These are phyloP conservation scores for Abscondita cerata DNA, from an alignment of 2,888 invertebrate species.

Conservation along the genomic window DNA sequence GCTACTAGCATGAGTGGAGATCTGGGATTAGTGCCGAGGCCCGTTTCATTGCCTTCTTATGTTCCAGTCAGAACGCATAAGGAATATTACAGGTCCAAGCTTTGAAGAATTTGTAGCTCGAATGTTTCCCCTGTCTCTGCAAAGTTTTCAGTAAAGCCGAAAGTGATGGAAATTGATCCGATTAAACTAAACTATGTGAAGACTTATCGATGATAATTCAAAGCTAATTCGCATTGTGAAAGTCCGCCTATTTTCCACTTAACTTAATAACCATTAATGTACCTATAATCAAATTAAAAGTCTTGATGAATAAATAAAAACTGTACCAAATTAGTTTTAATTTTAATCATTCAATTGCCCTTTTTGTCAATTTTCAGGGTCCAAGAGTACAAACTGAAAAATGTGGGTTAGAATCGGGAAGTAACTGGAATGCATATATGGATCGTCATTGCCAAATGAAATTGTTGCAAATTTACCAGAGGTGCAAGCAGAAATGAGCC, in stretches of 20 bases:
- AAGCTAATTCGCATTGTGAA: no score
- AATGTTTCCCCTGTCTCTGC: conserved; percentile 4
- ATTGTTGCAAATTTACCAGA: conserved; percentile 67
- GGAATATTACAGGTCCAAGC: conserved; percentile 48
- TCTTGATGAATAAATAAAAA: no score
- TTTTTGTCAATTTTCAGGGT: no score
- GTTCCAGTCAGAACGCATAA: conserved; percentile 48
- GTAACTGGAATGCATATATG: conserved; percentile 69
- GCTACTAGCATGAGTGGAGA: conserved; percentile 69
- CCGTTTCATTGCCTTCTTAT: conserved; percentile 46
- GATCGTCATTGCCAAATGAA: conserved; percentile 51
- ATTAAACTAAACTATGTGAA: no score
- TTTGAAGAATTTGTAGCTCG: conserved; percentile 41
- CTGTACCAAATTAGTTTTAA: no score
- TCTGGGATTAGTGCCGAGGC: conserved; percentile 70
- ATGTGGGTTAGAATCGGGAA: conserved; percentile 64
- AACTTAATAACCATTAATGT: no score
- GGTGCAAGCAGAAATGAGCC: conserved; percentile 78
- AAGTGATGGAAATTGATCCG: no score
- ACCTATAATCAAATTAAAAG: no score
- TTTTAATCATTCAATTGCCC: no score
- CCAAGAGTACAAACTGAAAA: conserved; percentile 78
- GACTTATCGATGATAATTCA: no score
- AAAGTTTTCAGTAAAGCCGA: not conserved
- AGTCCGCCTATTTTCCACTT: no score